phyloP scores from a whole-genome alignment of 2,888 invertebrate species.

The Cryptus armator region DNA sequence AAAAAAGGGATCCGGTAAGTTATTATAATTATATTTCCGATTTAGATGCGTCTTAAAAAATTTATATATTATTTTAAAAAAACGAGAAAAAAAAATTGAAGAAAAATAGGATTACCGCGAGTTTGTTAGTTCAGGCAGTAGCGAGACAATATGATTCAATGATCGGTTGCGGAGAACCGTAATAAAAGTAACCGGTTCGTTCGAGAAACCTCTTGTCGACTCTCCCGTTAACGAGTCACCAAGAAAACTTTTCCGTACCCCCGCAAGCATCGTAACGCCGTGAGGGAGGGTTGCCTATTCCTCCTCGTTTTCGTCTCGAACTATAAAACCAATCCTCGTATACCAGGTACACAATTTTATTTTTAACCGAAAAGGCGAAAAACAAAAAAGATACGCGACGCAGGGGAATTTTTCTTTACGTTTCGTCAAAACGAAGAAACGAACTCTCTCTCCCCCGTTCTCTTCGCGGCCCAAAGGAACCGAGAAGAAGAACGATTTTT shows the following conservation, averaged over 20 bases:
- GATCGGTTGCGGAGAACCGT: slow-evolving; percentile 77
- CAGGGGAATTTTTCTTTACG: slow-evolving; percentile 22
- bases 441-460: background rate
- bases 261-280: background rate
- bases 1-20: no score
- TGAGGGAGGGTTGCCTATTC: slow-evolving; percentile 5
- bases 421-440: slow-evolving; percentile 28
- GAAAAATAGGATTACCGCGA: slow-evolving; percentile 6
- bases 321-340: slow-evolving; percentile 54
- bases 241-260: slow-evolving; percentile 5
- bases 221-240: background rate
- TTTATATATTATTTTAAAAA: background rate
- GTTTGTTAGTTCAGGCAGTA: slow-evolving; percentile 5
- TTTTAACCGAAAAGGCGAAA: slow-evolving; percentile 49
- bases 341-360: slow-evolving; percentile 65
- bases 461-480: background rate
- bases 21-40: no score
- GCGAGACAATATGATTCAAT: slow-evolving; percentile 52
- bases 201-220: background rate
- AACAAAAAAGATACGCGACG: background rate
- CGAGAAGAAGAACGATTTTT: slow-evolving; percentile 62
- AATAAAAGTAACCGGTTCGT: slow-evolving; percentile 75
- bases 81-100: slow-evolving; percentile 1
- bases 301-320: slow-evolving; percentile 15
- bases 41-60: background rate